Evolutionary conservation across 1,140 invertebrate genomes (phyloP).

Genomic region (Leptoteleia sp.): DNA sequence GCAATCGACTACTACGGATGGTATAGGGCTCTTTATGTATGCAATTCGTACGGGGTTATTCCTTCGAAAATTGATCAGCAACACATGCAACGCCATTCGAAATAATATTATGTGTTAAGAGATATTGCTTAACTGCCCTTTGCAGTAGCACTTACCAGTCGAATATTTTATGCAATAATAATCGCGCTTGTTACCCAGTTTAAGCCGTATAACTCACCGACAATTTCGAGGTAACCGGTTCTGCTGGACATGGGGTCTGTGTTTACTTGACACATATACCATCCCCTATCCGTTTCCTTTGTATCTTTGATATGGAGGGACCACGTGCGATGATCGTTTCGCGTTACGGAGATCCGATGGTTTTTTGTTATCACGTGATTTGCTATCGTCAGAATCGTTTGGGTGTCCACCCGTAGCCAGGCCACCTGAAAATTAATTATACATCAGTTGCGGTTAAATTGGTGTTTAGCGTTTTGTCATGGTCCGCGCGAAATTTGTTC

Average conservation of each 20-base stretch:
- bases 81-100: slow-evolving; percentile 1
- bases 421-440: slow-evolving; percentile 54
- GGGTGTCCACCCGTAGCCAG: slow-evolving; percentile 60
- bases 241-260: slow-evolving; percentile 84
- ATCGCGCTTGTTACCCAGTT: slow-evolving; percentile 1
- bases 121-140: slow-evolving; percentile 6
- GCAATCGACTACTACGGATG: slow-evolving; percentile 71
- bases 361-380: slow-evolving; percentile 61
- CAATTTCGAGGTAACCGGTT: slow-evolving; percentile 83
- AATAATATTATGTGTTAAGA: slow-evolving; percentile 16
- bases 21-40: slow-evolving; percentile 34
- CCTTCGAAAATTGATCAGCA: slow-evolving; percentile 20
- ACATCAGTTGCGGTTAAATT: too few relatives aligned
- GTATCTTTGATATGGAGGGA: slow-evolving; percentile 76
- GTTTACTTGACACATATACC: slow-evolving; percentile 84
- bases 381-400: slow-evolving; percentile 56
- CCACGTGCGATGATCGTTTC: slow-evolving; percentile 54
- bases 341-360: slow-evolving; percentile 51
- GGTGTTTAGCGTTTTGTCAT: too few relatives aligned
- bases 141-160: not conserved
- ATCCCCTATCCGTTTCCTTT: slow-evolving; percentile 79
- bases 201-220: slow-evolving; percentile 78
- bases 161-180: slow-evolving; percentile 17
- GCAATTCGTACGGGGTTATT: slow-evolving; percentile 25
- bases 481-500: too few relatives aligned